These are phyloP conservation scores for Ibidorhyncha struthersii DNA, from an alignment of 2,113 vertebrate species.

Conservation along the genomic window DNA sequence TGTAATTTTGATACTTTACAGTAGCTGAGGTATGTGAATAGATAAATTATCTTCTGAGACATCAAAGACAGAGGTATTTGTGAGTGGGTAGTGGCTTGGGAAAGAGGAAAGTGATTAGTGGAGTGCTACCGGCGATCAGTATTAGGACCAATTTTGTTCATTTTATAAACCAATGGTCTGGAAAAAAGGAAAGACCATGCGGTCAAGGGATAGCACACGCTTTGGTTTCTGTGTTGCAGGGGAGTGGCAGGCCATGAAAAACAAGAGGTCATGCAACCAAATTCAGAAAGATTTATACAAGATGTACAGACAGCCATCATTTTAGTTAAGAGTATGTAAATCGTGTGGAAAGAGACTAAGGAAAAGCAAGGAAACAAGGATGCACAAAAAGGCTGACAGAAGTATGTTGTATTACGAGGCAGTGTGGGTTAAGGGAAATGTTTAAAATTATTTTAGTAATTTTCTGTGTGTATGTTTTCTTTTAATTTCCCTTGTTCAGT, in stretches of 20 bases:
- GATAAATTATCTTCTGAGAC: constrained; percentile 55
- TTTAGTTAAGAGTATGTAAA: not conserved
- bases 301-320: not conserved
- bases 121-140: constrained; percentile 39
- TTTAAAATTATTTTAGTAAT: not conserved
- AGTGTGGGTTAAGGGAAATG: not conserved
- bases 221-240: not conserved
- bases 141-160: constrained; percentile 61
- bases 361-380: not conserved
- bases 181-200: constrained; percentile 33
- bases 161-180: constrained; percentile 60
- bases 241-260: constrained; percentile 16
- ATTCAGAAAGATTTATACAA: not conserved
- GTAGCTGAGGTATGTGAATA: constrained; percentile 48
- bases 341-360: not conserved
- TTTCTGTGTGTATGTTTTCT: not conserved
- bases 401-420: not conserved
- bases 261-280: not conserved
- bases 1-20: constrained; percentile 49
- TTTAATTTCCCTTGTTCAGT: not conserved
- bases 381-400: not conserved
- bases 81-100: constrained; percentile 40
- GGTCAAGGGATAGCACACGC: not conserved
- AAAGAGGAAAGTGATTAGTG: constrained; percentile 57
- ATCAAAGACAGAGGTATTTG: constrained; percentile 56